Evolutionary conservation across 2,797 vertebrate genomes (phyloP).

Genomic region (Adrianichthys oophorus): DNA sequence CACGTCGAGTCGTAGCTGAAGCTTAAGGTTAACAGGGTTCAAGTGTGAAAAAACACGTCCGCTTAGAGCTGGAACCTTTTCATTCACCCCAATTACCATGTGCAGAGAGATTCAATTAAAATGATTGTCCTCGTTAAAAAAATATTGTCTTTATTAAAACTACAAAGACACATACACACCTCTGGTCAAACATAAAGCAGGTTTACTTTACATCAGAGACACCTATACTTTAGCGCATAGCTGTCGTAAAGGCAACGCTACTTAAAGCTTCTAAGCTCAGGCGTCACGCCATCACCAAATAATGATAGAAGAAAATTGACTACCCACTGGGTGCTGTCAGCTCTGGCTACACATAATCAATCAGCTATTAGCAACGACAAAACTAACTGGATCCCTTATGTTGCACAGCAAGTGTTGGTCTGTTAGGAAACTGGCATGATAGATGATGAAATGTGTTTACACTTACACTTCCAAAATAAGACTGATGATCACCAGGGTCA

Average conservation of each 20-base stretch:
- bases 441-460: slow-evolving; percentile 24
- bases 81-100: neutral
- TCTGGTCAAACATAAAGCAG: no score
- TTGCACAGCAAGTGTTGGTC: slow-evolving; percentile 8
- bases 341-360: slow-evolving; percentile 52
- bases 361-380: slow-evolving; percentile 50
- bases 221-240: neutral
- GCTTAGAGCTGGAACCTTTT: neutral
- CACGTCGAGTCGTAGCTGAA: slow-evolving; percentile 9
- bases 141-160: neutral
- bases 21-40: slow-evolving; percentile 6
- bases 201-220: neutral
- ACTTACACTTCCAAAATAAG: slow-evolving; percentile 8
- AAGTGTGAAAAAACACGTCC: slow-evolving; percentile 2
- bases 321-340: slow-evolving; percentile 60
- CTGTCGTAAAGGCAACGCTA: neutral
- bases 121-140: neutral
- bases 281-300: slow-evolving; percentile 44
- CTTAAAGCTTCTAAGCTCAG: slow-evolving; percentile 17
- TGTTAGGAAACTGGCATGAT: slow-evolving; percentile 13
- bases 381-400: slow-evolving; percentile 15
- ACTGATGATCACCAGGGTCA: slow-evolving; percentile 18
- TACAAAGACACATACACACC: neutral
- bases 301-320: slow-evolving; percentile 62
- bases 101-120: slow-evolving; percentile 4